Conservation (phyloP, 2,113 vertebrate genomes). For the Scophthalmus maximus region DNA sequence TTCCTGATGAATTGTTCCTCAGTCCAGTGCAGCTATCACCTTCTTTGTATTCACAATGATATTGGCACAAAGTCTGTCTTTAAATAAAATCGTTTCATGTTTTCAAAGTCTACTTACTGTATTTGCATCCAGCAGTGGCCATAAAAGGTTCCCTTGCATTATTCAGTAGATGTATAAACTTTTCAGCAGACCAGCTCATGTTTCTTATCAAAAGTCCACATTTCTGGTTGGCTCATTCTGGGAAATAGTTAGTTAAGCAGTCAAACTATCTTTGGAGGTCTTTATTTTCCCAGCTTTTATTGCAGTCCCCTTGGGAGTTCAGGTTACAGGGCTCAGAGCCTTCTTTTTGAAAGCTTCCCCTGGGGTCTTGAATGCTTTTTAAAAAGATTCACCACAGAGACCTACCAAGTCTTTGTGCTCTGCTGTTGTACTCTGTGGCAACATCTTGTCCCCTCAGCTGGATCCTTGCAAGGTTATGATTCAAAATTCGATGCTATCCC, state of each 20-base stretch:
- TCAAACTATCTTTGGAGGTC: constrained; percentile 41
- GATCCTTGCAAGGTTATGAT: not conserved
- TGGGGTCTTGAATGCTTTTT: constrained; percentile 20
- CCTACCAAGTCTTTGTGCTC: not conserved
- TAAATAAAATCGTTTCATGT: constrained; percentile 54
- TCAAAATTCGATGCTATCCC: not conserved
- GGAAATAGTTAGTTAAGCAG: constrained; percentile 33
- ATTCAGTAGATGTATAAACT: not conserved
- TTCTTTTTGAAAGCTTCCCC: constrained; percentile 39
- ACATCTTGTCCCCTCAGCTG: constrained; percentile 21
- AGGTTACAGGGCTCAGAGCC: constrained; percentile 58
- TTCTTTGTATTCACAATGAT: constrained; percentile 6
- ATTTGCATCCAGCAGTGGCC: not conserved
- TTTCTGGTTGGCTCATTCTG: constrained; percentile 44
- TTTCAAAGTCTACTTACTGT: constrained; percentile 12
- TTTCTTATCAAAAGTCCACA: constrained; percentile 29
- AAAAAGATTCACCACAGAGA: constrained; percentile 32
- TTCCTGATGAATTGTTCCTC: not conserved
- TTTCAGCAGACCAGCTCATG: not conserved
- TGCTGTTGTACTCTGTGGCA: constrained; percentile 5
- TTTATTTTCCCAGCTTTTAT: constrained; percentile 73
- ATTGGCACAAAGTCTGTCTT: constrained; percentile 20
- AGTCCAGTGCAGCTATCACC: constrained; percentile 17
- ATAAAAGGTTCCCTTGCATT: not conserved
- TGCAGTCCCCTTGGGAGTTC: constrained; percentile 47